Evolutionary conservation across 2,113 vertebrate species (phyloP), one percentile per base, ranked within the genome.

Genomic region (Pollachius pollachius): DNA sequence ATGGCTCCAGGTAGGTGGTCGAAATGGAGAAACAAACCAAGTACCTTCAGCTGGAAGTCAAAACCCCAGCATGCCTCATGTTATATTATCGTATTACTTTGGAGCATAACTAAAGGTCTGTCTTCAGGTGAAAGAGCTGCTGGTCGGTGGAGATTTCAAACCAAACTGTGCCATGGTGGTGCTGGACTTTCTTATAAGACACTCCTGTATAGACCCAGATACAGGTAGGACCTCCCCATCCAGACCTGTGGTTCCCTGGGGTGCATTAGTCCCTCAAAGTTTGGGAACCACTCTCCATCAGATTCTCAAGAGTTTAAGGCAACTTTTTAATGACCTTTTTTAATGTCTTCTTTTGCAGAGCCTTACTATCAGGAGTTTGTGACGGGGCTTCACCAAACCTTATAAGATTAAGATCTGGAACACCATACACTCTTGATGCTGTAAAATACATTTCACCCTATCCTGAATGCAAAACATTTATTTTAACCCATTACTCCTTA

Each of bases 111-210:
- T 48, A 48, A 48, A 12, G 8, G 8, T 13, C 41, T 48, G 8
- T 48, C 67, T 79, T 48, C 70, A 94, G 94, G 93, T 94, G 48
- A 93, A 84, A 69, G 90, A 92, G 2, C 84, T 90, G 15, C 52
- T 94, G 70, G 81, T 75, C 18, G 80, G 75, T 15, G 83, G 89
- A 0, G 90, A 94, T 61, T 94, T 94, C 72, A 94, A 95, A 77
- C 94, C 93, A 15, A 94, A 94, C 85, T 93, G 80, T 69, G 93
- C 92, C 34, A 82, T 95, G 89, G 94, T 95, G 41, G 88, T 88
- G 8, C 62, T 95, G 60, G 94, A 94, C 76, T 95, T 95, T 72
- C 91, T 94, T 62, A 88, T 95, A 13, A 89, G 94, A 85, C 92
- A 93, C 37, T 91, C 93, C 0, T 75, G 89, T 60, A 84, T 94